Conservation (phyloP, 2,888 invertebrate species). For the Uropetala carovei region DNA sequence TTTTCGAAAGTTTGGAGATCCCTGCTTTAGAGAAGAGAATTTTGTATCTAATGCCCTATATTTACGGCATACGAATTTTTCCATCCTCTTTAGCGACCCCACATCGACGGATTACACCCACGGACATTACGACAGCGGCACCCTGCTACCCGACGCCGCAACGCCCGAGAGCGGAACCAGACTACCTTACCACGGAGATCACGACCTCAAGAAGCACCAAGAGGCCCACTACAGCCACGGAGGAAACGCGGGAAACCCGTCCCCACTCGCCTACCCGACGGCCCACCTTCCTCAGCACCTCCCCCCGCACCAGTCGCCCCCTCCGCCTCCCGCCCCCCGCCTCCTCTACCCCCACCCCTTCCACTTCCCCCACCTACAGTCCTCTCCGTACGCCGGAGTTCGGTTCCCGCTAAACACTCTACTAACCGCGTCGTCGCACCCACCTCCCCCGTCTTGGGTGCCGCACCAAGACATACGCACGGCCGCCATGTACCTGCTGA, state of each 20-base stretch:
- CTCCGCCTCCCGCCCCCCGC: slow-evolving; percentile 73
- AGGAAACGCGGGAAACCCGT: not conserved
- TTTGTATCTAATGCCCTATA: too few relatives aligned
- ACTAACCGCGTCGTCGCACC: slow-evolving; percentile 75
- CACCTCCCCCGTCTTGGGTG: slow-evolving; percentile 72
- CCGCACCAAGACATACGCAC: slow-evolving; percentile 70
- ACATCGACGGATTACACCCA: slow-evolving; percentile 44
- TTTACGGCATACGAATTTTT: not conserved
- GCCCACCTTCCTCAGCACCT: slow-evolving; percentile 75
- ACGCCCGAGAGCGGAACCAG: slow-evolving; percentile 67
- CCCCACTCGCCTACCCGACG: slow-evolving; percentile 59
- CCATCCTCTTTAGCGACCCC: not conserved
- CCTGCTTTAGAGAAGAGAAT: too few relatives aligned
- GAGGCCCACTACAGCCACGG: slow-evolving; percentile 27
- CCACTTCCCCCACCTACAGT: slow-evolving; percentile 47
- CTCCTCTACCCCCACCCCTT: slow-evolving; percentile 65
- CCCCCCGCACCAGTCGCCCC: slow-evolving; percentile 78
- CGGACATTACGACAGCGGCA: slow-evolving; percentile 65
- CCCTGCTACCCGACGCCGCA: slow-evolving; percentile 67
- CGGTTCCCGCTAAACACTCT: slow-evolving; percentile 80
- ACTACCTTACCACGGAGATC: slow-evolving; percentile 76
- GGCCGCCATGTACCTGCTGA: slow-evolving; percentile 71
- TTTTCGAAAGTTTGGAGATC: too few relatives aligned
- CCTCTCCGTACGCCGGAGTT: slow-evolving; percentile 72
- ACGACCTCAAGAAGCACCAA: slow-evolving; percentile 68